phyloP scores from a whole-genome alignment of 2,888 invertebrate species.

The Mythimna lalbum region DNA sequence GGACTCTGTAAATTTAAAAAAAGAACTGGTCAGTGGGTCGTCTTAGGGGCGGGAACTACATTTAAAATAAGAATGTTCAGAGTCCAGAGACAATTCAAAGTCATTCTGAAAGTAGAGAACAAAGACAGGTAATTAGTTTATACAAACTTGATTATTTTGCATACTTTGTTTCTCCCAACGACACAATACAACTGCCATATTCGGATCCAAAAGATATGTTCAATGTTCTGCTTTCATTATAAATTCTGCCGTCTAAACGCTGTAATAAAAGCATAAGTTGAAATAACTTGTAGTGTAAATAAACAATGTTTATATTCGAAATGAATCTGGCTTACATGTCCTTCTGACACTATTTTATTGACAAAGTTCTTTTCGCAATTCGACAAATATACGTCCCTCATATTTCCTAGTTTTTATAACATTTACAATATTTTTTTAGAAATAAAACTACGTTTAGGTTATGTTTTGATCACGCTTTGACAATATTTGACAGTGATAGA shows the following conservation, averaged over 20 bases:
- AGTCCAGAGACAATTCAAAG: not conserved
- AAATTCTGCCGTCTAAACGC: constrained; percentile 95
- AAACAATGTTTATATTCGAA: constrained; percentile 1
- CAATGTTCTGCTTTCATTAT: constrained; percentile 93
- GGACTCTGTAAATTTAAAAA: constrained; percentile 91
- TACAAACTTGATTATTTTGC: constrained; percentile 36
- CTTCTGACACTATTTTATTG: constrained; percentile 91
- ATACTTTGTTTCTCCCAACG: constrained; percentile 95
- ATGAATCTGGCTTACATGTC: constrained; percentile 89
- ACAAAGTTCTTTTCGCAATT: constrained; percentile 94
- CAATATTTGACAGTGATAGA: constrained; percentile 14
- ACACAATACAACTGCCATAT: constrained; percentile 95
- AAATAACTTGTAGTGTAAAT: constrained; percentile 12
- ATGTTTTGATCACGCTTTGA: constrained; percentile 55
- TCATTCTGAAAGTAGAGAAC: not conserved
- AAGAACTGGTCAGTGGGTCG: too few species aligned
- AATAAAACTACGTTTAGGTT: constrained; percentile 35
- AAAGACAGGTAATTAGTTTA: not conserved
- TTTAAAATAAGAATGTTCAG: not conserved
- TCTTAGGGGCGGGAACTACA: too few species aligned
- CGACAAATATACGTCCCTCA: constrained; percentile 93
- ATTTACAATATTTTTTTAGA: constrained; percentile 19
- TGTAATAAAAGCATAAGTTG: constrained; percentile 77
- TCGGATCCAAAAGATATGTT: constrained; percentile 95
- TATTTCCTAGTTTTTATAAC: constrained; percentile 68